Evolutionary conservation across 2,113 vertebrate genomes (phyloP), one percentile per base, ranked within the genome.

Genomic region (Hipposideros armiger): DNA sequence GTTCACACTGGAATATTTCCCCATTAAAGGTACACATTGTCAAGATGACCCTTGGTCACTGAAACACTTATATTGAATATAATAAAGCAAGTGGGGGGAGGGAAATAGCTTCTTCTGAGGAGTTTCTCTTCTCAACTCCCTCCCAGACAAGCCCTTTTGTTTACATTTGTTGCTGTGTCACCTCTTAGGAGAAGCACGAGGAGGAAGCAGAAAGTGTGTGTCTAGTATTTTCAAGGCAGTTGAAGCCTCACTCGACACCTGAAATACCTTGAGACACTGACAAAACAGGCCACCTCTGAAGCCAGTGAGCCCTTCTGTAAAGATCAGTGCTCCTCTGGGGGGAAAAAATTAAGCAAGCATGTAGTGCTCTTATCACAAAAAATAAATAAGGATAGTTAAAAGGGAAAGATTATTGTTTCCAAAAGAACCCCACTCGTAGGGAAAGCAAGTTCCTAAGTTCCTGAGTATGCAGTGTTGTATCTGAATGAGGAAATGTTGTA

Each of bases 371-470:
- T n/a, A 72, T 11, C 3, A 74, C 72, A 8, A 77, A 36, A 88
- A 94, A 94, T 58, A 76, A 90, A n/a, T 88, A 60, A 60, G 54
- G 14, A 9, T 76, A 32, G 42, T 91, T 86, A 72, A 80, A 78
- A 84, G 81, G 87, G 78, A 78, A 91, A 69, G 14, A 50, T 54
- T 28, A 42, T n/a, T 70, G 11, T 26, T 91, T 89, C 40, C 54
- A 32, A 67, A 91, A 94, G n/a, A 90, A 74, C 87, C 60, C 14
- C 64, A 83, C 30, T 54, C 22, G n/a, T 24, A 83, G 30, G 69
- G 67, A 78, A 91, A 89, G 30, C 16, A 64, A 86, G 56, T 85
- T 87, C 86, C 66, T 78, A 64, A 86, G 56, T 88, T 87, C 86
- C 66, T 78, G 60, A 60, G 72, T 52, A 42, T 20, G 24, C 16